Base-by-base conservation (phyloP, 2,113 vertebrate genomes). In the Sarotherodon lohbergeri region DNA sequence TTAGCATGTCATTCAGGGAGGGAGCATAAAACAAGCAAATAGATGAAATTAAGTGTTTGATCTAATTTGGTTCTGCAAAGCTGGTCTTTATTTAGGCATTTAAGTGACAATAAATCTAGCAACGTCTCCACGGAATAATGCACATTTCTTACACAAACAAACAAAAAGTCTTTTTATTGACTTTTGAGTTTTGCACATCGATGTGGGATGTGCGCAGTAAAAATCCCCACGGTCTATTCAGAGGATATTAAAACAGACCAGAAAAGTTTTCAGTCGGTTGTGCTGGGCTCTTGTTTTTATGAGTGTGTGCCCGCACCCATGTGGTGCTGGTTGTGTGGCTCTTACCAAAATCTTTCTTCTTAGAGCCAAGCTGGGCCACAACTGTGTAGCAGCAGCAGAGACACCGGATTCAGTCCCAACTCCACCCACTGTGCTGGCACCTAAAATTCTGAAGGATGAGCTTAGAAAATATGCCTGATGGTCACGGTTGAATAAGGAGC, bases 271-370 rank as follows among this genome's bases (percentile, higher is more conserved):
- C 71, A 80, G 76, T 55, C 24, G 10, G 22, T 66, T 82, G 79
- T 24, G 13, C 78, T 63, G 48, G 59, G 79, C 63, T 92, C 84
- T 76, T 89, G 66, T 86, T 93, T 93, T 86, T 88, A 88, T 86
- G 84, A 82, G 82, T 78, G 76, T 81, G 71, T 80, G 89, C 88
- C 82, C 36, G 11, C 83, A 85, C 66, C 52, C 86, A 89, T 89
- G 87, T 91, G 91, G 83, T 86, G 85, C 29, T 68, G 85, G 88
- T 85, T 82, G 86, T 90, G 86, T 7, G 73, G 86, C 63, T 86
- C 86, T 14, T 81, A 88, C 90, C 86, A 55, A 66, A 91, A 71
- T 24, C 90, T 92, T 92, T 94, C 24, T 85, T 93, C 80, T 84
- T 24, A 1, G 19, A 86, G 94, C 91, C 90, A 90, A 91, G 81